phyloP scores from a whole-genome alignment of 2,113 vertebrate genomes.

The Sporophila hypoxantha region DNA sequence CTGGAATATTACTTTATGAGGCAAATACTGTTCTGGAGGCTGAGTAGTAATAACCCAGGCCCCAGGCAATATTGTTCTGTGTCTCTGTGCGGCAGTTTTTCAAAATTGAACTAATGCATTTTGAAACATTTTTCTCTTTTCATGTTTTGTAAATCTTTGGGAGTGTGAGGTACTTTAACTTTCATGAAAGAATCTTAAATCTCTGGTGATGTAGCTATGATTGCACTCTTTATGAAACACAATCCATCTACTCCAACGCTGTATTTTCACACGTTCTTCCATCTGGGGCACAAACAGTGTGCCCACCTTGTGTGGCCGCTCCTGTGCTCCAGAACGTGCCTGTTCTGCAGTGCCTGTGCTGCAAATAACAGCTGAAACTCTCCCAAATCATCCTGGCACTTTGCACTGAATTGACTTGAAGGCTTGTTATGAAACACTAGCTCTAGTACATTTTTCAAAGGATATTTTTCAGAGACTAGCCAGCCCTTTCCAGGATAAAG shows the following conservation, averaged over 20 bases:
- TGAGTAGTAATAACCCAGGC: constrained; percentile 50
- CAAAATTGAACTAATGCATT: constrained; percentile 54
- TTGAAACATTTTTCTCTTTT: constrained; percentile 57
- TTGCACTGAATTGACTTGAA: constrained; percentile 2
- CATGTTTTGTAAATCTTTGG: constrained; percentile 55
- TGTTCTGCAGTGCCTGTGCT: neutral
- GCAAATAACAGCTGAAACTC: neutral
- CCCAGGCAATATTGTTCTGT: constrained; percentile 42
- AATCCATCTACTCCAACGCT: constrained; percentile 16
- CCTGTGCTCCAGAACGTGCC: neutral
- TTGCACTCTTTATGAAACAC: constrained; percentile 47
- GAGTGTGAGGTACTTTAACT: constrained; percentile 39
- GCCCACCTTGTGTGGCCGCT: neutral
- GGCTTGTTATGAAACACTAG: constrained; percentile 51
- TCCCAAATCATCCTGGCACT: neutral
- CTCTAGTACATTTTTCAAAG: constrained; percentile 58
- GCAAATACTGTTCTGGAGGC: constrained; percentile 50
- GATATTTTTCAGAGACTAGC: constrained; percentile 73
- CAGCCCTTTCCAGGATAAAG: constrained; percentile 85
- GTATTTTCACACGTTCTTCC: neutral
- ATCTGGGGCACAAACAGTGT: neutral
- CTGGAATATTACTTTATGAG: constrained; percentile 73
- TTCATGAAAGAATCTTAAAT: constrained; percentile 48
- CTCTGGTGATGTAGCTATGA: constrained; percentile 31
- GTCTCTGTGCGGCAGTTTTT: constrained; percentile 41